Evolutionary conservation across 2,888 invertebrate species (phyloP).

Genomic region (Hoplodrina ambigua): DNA sequence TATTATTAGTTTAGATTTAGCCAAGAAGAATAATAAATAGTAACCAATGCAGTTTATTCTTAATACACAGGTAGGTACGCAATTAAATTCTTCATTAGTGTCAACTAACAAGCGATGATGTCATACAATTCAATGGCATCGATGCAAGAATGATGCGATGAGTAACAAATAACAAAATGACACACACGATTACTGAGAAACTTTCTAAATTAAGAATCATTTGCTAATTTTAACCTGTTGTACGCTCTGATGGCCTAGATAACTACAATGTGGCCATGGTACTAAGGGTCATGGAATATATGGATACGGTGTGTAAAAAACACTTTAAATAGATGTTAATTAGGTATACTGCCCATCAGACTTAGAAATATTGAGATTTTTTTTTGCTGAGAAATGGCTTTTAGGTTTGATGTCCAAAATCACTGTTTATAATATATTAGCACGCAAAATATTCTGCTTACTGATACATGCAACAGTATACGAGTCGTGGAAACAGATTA

Average conservation of each 20-base stretch:
- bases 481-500: too few species aligned
- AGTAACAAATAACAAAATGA: slow-evolving; percentile 31
- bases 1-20: too few species aligned
- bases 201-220: slow-evolving; percentile 48
- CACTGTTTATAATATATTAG: too few species aligned
- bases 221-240: slow-evolving; percentile 40
- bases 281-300: neutral
- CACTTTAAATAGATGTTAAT: too few species aligned
- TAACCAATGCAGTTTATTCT: slow-evolving; percentile 4
- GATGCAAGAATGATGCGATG: slow-evolving; percentile 27
- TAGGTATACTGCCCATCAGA: too few species aligned
- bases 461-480: too few species aligned
- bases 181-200: slow-evolving; percentile 46
- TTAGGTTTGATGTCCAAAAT: too few species aligned
- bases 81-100: slow-evolving; percentile 26
- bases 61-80: neutral
- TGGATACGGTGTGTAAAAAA: too few species aligned
- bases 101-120: slow-evolving; percentile 20
- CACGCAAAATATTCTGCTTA: too few species aligned
- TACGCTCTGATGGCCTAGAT: slow-evolving; percentile 37
- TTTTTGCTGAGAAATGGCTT: too few species aligned
- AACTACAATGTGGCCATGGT: neutral
- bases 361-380: too few species aligned
- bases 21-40: too few species aligned
- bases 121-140: slow-evolving; percentile 36